Evolutionary conservation across 2,113 vertebrate species (phyloP), one percentile per base, ranked within the genome.

Genomic region (Pica pica): DNA sequence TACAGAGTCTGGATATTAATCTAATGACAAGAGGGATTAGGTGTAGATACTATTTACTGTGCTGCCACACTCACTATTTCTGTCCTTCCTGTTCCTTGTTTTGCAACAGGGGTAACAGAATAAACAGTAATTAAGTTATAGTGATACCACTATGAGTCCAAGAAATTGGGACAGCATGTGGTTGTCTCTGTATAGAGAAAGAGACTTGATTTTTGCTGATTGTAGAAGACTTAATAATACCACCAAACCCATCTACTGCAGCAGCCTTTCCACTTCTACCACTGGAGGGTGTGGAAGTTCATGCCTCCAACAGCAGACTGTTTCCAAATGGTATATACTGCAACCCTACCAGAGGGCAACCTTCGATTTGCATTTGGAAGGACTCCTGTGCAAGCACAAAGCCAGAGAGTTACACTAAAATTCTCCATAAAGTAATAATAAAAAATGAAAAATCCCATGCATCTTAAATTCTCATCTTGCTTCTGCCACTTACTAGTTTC

Each of bases 231-330:
- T 70, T 55, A 44, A 9, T 20, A 31, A 42, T 74, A 61, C 37
- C 42, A 60, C 41, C 28, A 81, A 74, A 50, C 17, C 41, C 41
- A 52, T 24, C 30, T 30, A 77, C 5, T 69, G 17, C 81, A 74
- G 37, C 28, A 81, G 50, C 59, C 76, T 91, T 86, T 91, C 39
- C 63, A 63, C 28, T 83, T 47, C 83, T n/a, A 9, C 67, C 57
- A 9, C 76, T 83, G 87, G 68, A 94, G 77, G 46, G 46, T 94
- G 50, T 73, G 89, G 89, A 93, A 87, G 73, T 81, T 89, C 73
- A 35, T 50, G 68, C 59, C 64, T 89, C 64, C 44, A 82, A 64
- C 8, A 46, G 50, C 9, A 61, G 26, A 50, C 33, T 74, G 46
- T 37, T 68, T n/a, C 11, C 21, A 63, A 52, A 77, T 2, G 5